These are phyloP conservation scores for Dromiciops gliroides DNA, from an alignment of 2,113 vertebrate species.

Conservation along the genomic window DNA sequence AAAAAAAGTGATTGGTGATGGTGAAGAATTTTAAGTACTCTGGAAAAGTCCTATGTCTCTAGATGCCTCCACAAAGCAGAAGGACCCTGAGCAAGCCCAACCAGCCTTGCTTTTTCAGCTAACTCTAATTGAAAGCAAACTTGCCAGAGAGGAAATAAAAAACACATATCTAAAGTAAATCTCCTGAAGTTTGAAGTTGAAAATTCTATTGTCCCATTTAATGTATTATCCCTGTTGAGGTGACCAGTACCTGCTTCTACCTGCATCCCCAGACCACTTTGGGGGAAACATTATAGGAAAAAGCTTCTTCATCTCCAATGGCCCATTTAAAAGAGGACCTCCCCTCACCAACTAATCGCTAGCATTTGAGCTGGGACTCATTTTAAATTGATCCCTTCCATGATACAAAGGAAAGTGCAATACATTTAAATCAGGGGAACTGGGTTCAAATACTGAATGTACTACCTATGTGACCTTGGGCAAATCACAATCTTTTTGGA, in stretches of 20 bases:
- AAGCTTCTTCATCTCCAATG: conserved; percentile 1
- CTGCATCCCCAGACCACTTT: neutral
- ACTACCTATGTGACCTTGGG: neutral
- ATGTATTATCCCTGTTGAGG: neutral
- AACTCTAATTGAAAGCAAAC: conserved; percentile 17
- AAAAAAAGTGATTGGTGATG: neutral
- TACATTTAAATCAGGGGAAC: neutral
- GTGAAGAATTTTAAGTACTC: neutral
- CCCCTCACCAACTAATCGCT: neutral
- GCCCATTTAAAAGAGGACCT: neutral
- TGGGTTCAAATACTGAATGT: neutral
- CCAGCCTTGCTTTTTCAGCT: neutral
- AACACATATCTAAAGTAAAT: conserved; percentile 52
- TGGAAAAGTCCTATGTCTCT: neutral
- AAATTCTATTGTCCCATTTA: neutral
- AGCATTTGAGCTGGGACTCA: neutral
- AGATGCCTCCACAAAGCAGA: neutral
- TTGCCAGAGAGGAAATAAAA: conserved; percentile 52
- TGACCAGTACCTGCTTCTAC: neutral
- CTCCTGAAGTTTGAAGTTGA: conserved; percentile 23
- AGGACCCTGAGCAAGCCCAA: neutral
- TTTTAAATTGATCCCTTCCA: neutral
- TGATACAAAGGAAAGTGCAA: neutral
- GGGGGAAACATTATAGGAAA: neutral
- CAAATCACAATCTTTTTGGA: neutral